Conservation (phyloP, 2,888 invertebrate species). For the Oxystoma pomonae region DNA sequence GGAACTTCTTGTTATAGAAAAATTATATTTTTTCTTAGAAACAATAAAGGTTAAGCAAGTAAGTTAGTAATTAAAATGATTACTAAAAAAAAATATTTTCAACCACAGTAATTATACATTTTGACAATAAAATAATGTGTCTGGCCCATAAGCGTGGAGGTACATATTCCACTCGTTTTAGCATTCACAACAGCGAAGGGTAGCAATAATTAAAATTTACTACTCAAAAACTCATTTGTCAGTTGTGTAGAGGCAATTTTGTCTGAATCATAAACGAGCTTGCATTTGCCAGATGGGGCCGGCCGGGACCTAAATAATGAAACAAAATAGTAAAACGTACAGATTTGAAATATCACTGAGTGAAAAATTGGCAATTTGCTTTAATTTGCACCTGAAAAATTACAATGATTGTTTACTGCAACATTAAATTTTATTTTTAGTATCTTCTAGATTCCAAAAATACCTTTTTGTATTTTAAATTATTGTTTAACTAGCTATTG, state of each 20-base stretch:
- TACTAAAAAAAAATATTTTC: too few species aligned
- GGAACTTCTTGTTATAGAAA: too few species aligned
- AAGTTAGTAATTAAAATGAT: too few species aligned
- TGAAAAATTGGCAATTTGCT: neutral
- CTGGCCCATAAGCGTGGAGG: neutral
- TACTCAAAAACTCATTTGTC: neutral
- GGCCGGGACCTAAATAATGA: neutral
- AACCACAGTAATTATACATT: too few species aligned
- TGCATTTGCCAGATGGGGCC: neutral
- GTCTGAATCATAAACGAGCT: neutral
- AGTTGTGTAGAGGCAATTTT: neutral
- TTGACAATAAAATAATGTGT: neutral
- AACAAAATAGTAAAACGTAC: neutral
- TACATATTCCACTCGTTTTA: neutral
- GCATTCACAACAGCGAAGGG: neutral
- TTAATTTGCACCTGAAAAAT: neutral
- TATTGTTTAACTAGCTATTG: too few species aligned
- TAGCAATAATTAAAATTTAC: neutral
- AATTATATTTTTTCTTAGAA: too few species aligned
- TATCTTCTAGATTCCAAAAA: too few species aligned
- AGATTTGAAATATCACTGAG: neutral
- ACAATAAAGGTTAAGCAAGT: too few species aligned
- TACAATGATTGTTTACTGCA: too few species aligned
- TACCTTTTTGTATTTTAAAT: too few species aligned
- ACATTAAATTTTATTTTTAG: too few species aligned